Evolutionary conservation across 2,888 invertebrate species (phyloP).

Genomic region (Orthosia gothica): DNA sequence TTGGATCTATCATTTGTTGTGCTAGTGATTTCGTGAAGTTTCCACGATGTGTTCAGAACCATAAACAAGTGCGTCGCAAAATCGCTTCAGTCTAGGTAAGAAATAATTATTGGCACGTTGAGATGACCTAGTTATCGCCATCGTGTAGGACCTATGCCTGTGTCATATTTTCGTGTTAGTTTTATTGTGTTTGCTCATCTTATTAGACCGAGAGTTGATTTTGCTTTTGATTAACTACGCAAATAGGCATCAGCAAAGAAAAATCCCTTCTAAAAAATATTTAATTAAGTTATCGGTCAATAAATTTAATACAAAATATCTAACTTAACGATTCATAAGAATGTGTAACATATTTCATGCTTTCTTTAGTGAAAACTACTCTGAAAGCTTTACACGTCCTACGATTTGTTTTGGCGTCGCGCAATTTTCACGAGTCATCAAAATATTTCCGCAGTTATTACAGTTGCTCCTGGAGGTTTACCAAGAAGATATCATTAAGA

Average conservation of each 20-base stretch:
- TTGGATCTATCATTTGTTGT: constrained; percentile 40
- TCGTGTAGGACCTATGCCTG: constrained; percentile 47
- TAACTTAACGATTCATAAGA: not conserved
- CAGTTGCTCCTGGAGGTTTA: not conserved
- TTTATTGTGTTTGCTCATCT: constrained; percentile 17
- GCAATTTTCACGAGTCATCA: constrained; percentile 42
- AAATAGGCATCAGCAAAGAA: not conserved
- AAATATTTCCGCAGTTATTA: constrained; percentile 24
- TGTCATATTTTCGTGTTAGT: constrained; percentile 38
- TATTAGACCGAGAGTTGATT: not conserved
- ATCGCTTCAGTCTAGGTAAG: constrained; percentile 83
- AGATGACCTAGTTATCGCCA: constrained; percentile 87
- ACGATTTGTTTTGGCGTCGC: constrained; percentile 45
- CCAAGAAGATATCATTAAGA: not conserved
- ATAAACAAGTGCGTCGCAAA: constrained; percentile 82
- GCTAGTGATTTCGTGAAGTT: constrained; percentile 55
- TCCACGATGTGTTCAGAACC: constrained; percentile 54
- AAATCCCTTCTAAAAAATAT: not conserved
- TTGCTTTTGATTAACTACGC: constrained; percentile 13
- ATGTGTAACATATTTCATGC: not conserved
- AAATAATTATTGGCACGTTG: constrained; percentile 88
- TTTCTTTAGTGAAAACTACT: not conserved
- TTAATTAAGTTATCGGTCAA: not conserved
- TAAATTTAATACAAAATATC: not conserved
- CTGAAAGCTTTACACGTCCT: not conserved